Conservation (phyloP, 2,797 vertebrate species). For the Eleutherodactylus coqui region DNA sequence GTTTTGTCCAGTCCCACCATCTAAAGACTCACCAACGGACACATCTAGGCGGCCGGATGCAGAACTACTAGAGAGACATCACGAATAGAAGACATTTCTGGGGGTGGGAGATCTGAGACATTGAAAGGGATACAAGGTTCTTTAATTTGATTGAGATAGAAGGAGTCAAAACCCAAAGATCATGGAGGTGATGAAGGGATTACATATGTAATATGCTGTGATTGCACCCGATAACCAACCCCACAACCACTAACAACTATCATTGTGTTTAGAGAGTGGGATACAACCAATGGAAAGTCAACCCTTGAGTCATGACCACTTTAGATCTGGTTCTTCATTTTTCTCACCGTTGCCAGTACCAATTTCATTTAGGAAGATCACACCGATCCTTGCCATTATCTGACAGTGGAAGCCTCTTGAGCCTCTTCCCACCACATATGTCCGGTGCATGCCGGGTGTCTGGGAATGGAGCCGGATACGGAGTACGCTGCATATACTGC, state of each 20-base stretch:
- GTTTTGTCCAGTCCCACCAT: conserved; percentile 69
- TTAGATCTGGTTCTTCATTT: neutral
- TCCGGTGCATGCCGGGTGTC: too few species aligned
- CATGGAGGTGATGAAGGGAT: neutral
- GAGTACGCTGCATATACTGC: too few species aligned
- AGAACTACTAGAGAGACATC: conserved; percentile 9
- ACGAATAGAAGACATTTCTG: neutral
- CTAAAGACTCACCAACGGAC: conserved; percentile 71
- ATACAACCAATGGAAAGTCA: neutral
- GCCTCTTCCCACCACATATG: too few species aligned
- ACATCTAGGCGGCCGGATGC: conserved; percentile 65
- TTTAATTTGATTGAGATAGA: neutral
- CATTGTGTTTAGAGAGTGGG: neutral
- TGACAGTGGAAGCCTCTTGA: neutral
- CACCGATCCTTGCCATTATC: neutral
- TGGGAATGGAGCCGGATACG: too few species aligned
- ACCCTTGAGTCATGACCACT: neutral
- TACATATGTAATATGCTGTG: neutral
- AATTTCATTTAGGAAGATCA: neutral
- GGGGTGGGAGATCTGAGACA: neutral
- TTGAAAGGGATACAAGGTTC: neutral
- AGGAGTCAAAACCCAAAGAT: neutral
- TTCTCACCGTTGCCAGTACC: neutral
- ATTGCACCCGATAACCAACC: neutral
- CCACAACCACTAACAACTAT: neutral